Conservation (phyloP, 2,113 vertebrate genomes). For the Gopherus evgoodei region DNA sequence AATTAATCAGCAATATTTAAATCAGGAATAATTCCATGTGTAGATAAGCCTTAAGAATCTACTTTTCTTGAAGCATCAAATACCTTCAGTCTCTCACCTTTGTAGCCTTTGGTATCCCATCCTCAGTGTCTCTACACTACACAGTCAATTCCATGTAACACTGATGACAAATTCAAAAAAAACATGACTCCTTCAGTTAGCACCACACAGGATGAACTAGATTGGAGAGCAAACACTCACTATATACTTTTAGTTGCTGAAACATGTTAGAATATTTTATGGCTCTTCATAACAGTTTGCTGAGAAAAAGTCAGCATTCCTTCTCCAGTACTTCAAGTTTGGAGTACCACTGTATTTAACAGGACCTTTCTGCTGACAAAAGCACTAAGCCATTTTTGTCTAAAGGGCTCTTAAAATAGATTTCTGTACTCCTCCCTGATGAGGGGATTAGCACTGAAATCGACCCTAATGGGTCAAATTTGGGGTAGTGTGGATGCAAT, state of each 20-base stretch:
- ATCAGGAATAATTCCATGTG: too few species aligned
- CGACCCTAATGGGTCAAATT: too few species aligned
- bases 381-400: background rate
- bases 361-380: background rate
- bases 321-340: background rate
- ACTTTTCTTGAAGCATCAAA: background rate
- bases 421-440: too few species aligned
- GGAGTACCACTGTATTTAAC: background rate
- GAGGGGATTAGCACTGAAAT: too few species aligned
- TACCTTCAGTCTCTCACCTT: background rate
- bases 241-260: background rate
- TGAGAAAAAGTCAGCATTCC: background rate
- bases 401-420: too few species aligned
- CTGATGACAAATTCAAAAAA: background rate
- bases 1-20: background rate
- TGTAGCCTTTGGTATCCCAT: background rate
- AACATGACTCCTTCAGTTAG: background rate
- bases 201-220: background rate
- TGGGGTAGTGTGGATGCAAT: too few species aligned
- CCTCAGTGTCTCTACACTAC: background rate
- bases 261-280: background rate
- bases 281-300: fast-evolving
- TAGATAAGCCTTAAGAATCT: background rate
- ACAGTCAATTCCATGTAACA: background rate
- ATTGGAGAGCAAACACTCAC: background rate